Conservation (phyloP, 2,113 vertebrate genomes). For the Irena cyanogastra region DNA sequence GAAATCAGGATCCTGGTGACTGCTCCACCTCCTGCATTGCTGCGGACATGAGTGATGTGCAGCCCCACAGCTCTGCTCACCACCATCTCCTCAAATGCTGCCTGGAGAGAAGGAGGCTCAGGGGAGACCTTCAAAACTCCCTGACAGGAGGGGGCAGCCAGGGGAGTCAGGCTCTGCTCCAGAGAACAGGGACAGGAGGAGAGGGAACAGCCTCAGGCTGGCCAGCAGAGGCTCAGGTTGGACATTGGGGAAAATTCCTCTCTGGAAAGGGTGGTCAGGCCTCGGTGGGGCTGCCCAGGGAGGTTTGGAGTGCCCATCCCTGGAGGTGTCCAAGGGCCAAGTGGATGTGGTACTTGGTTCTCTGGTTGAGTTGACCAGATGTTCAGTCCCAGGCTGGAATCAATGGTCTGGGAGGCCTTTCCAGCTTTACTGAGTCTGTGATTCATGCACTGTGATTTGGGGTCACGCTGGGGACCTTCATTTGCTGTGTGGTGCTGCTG, state of each 20-base stretch:
- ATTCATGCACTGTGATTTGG: fast-evolving
- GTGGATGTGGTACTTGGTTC: neutral
- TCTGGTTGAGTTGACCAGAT: neutral
- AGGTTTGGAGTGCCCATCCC: neutral
- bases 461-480: fast-evolving
- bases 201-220: neutral
- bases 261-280: fast-evolving
- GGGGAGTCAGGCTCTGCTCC: neutral
- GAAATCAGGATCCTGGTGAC: neutral
- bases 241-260: fast-evolving
- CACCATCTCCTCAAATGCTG: no score
- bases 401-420: neutral
- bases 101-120: neutral
- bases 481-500: neutral
- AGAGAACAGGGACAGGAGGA: neutral
- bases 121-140: neutral
- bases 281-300: fast-evolving
- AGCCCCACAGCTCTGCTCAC: neutral
- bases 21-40: neutral
- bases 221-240: fast-evolving
- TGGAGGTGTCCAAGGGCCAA: neutral
- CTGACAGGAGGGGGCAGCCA: neutral
- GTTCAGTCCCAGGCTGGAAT: neutral
- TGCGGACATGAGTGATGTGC: neutral
- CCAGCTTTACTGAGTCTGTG: neutral